Conservation (phyloP, 2,113 vertebrate species). For the Stegostoma tigrinum region DNA sequence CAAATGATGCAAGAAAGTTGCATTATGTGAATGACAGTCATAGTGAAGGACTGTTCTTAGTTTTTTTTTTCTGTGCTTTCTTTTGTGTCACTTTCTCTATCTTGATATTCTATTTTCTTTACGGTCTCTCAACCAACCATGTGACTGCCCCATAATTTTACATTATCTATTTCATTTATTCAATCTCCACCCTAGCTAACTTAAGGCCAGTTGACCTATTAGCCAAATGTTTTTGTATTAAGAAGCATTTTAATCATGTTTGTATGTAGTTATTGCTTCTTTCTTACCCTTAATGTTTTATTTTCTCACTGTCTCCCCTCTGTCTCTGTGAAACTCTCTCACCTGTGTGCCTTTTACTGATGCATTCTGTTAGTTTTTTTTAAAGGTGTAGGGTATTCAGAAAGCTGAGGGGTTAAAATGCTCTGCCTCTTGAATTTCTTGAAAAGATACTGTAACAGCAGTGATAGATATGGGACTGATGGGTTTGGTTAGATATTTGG, state of each 20-base stretch:
- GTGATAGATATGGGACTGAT: neutral
- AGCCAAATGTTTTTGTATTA: neutral
- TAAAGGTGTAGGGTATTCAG: neutral
- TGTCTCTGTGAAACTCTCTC: neutral
- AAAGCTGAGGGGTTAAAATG: neutral
- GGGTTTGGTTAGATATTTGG: neutral
- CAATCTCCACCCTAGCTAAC: neutral
- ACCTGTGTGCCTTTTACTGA: neutral
- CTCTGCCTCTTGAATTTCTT: neutral
- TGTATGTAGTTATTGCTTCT: neutral
- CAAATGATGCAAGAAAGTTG: neutral
- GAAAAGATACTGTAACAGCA: neutral
- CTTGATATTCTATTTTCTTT: neutral
- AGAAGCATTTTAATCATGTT: neutral
- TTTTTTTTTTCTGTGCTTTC: neutral
- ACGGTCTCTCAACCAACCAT: neutral
- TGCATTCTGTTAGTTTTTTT: neutral
- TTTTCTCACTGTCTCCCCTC: neutral
- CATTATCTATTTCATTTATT: neutral
- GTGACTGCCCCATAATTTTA: neutral
- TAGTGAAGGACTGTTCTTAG: neutral
- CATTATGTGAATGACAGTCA: neutral
- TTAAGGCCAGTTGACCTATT: neutral
- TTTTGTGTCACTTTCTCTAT: neutral
- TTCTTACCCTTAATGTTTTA: neutral